Percentiles rank a stretch among this genome's conserved stretches.
Evolutionary conservation across 92 coral and sea anemone species (phyloP).

Genomic region (Actinernus sp.): DNA sequence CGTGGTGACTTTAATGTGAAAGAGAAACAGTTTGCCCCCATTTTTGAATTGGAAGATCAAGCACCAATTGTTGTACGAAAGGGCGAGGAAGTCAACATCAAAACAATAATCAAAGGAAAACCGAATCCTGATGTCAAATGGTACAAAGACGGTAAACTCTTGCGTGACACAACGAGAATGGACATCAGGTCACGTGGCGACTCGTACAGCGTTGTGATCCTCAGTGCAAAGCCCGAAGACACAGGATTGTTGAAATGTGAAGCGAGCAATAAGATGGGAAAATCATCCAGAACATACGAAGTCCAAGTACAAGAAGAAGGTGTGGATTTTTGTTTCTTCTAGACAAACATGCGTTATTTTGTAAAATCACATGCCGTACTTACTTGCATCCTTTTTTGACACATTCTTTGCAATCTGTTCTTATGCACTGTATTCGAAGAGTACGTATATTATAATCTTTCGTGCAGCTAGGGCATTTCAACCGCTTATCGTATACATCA

Average conservation of each 20-base stretch:
- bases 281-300: conserved; percentile 80
- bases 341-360: no score
- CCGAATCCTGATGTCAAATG: conserved; percentile 92
- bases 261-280: conserved; percentile 84
- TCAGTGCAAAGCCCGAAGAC: conserved; percentile 73
- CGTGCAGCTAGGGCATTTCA: no score
- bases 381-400: no score
- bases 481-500: no score
- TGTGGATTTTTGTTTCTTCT: neutral
- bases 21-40: conserved; percentile 71
- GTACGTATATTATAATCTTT: no score
- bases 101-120: conserved; percentile 75
- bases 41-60: conserved; percentile 52
- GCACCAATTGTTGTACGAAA: conserved; percentile 48
- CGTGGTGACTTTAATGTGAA: conserved; percentile 83
- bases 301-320: conserved; percentile 77
- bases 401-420: no score
- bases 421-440: no score
- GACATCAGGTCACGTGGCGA: conserved; percentile 87
- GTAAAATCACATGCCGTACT: no score
- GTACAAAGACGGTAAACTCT: conserved; percentile 86
- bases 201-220: conserved; percentile 77
- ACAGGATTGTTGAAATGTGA: conserved; percentile 90
- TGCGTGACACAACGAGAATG: conserved; percentile 73
- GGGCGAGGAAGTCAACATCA: conserved; percentile 69